These are phyloP conservation scores for Barypeithes pellucidus DNA, from an alignment of 2,888 invertebrate genomes.

Conservation along the genomic window DNA sequence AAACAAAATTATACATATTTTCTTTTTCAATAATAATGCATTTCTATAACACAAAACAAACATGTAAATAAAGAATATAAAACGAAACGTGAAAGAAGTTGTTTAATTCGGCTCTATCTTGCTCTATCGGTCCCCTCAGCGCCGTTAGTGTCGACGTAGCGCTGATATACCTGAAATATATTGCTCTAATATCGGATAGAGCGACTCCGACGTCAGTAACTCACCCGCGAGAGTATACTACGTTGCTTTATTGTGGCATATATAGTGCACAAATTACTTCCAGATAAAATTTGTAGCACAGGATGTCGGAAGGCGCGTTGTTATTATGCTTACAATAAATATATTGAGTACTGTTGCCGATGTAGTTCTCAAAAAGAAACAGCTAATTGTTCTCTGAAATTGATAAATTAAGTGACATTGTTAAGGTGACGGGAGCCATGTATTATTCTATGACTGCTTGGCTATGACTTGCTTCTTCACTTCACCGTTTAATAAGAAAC, in stretches of 20 bases:
- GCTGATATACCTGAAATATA: conserved; percentile 31
- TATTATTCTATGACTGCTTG: too few species aligned
- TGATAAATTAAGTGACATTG: too few species aligned
- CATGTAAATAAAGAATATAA: neutral
- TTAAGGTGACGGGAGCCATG: too few species aligned
- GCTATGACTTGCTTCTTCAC: too few species aligned
- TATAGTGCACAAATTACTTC: conserved; percentile 5
- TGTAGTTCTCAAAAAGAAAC: too few species aligned
- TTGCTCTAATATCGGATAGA: conserved; percentile 16
- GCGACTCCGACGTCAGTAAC: conserved; percentile 8
- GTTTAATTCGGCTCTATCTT: conserved; percentile 15
- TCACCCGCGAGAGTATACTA: conserved; percentile 13
- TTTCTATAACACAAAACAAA: neutral
- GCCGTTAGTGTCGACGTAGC: conserved; percentile 20
- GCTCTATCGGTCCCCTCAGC: conserved; percentile 23
- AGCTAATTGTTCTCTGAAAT: too few species aligned
- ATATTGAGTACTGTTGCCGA: too few species aligned
- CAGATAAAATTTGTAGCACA: neutral
- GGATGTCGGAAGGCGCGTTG: neutral
- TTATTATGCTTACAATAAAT: neutral
- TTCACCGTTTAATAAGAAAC: too few species aligned
- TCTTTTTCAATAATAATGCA: neutral
- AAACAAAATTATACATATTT: too few species aligned
- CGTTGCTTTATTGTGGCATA: conserved; percentile 4
- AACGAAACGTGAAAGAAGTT: conserved; percentile 6